phyloP scores from a whole-genome alignment of 2,797 vertebrate genomes.

The Chloroceryle inda region DNA sequence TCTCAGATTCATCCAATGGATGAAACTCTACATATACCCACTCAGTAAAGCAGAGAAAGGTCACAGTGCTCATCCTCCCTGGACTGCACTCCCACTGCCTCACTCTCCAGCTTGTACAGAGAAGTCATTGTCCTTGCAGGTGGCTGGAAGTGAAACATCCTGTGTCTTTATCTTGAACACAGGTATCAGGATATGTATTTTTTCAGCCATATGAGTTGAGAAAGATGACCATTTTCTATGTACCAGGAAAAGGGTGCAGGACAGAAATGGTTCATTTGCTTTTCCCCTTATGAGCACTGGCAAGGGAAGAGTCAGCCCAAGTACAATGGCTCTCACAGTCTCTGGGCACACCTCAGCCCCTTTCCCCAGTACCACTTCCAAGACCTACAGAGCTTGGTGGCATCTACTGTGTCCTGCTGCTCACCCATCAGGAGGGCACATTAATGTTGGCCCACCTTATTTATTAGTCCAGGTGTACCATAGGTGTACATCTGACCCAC shows the following conservation, averaged over 20 bases:
- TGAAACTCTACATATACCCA: not conserved
- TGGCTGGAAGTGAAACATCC: not conserved
- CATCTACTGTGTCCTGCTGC: not conserved
- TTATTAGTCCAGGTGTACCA: not conserved
- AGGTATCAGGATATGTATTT: not conserved
- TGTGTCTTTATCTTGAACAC: not conserved
- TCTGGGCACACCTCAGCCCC: not conserved
- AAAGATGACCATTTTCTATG: not conserved
- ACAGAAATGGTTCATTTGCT: not conserved
- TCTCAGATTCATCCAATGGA: accelerated
- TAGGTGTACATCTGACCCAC: not conserved
- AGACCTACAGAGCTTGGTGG: not conserved
- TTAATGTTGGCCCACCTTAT: not conserved
- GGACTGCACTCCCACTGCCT: not conserved
- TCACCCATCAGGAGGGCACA: not conserved
- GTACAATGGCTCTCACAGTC: accelerated
- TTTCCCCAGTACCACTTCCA: not conserved
- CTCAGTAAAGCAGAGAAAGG: not conserved
- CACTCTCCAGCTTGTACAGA: not conserved
- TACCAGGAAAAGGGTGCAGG: not conserved
- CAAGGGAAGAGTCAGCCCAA: not conserved
- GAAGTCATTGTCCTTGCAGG: not conserved
- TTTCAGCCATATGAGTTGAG: not conserved
- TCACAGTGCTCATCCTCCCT: accelerated
- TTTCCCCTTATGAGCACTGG: not conserved